Conservation (phyloP, 2,888 invertebrate species). For the Dasypogon diadema region DNA sequence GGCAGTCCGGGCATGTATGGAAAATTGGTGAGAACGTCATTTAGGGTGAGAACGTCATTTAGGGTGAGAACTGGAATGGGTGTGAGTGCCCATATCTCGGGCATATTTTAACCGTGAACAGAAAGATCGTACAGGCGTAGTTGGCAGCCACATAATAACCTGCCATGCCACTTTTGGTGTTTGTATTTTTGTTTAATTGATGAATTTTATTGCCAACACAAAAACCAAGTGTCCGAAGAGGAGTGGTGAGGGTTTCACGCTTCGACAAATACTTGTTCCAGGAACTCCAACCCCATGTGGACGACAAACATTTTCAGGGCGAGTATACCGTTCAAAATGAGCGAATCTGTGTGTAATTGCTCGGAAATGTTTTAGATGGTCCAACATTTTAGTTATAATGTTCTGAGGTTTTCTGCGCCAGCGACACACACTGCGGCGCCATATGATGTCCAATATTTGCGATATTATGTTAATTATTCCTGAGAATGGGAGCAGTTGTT, state of each 20-base stretch:
- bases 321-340: neutral
- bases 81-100: neutral
- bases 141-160: constrained; percentile 31
- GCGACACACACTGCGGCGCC: neutral
- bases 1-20: constrained; percentile 29
- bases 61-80: neutral
- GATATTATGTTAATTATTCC: neutral
- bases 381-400: neutral
- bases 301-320: neutral
- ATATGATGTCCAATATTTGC: neutral
- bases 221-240: constrained; percentile 27
- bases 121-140: constrained; percentile 5
- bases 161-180: constrained; percentile 16
- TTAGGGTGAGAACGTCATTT: neutral
- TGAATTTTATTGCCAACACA: constrained; percentile 38
- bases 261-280: constrained; percentile 3
- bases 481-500: no score
- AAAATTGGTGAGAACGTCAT: constrained; percentile 16
- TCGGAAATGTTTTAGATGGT: constrained; percentile 12
- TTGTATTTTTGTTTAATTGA: constrained; percentile 43
- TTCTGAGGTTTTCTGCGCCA: neutral
- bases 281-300: neutral
- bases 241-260: constrained; percentile 1
- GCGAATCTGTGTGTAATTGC: constrained; percentile 10
- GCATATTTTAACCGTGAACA: constrained; percentile 4